Base-by-base conservation (phyloP, 1,140 invertebrate genomes). In the Drosophila santomea region DNA sequence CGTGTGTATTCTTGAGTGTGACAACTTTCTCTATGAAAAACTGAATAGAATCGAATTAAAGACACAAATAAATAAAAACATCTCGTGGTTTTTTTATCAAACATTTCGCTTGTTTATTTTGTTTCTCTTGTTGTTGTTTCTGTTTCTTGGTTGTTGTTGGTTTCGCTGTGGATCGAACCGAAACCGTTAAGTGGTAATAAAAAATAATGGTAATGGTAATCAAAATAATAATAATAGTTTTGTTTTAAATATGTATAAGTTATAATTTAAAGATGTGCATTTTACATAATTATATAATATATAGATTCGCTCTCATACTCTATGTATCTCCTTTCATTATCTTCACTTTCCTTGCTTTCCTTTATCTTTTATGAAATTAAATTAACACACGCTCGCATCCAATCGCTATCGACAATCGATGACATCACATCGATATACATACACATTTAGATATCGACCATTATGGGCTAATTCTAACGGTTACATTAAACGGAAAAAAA, bases 61-160 rank as follows among this genome's bases (percentile, higher is more conserved):
- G 35, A 39, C 48, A 25, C 11, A 56, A 64, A 59, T 43, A 68
- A 60, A 48, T 41, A 4, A 74, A 74, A 61, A 51, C 36, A 36
- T 48, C 28, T 54, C 28, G n/a, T 47, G 39, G 14, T 6, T 80
- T 60, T 79, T 74, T 78, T 78, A 45, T 71, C 59, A 74, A 81
- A 83, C 62, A 83, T 82, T 83, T 78, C 45, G 59, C 51, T 73
- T 81, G 59, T 83, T 82, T 83, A 82, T 82, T 82, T 82, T 78
- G 67, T 68, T 71, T 68, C 41, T 71, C 63, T 68, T 55, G 54
- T 77, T 81, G 44, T 74, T 68, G 55, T 58, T 64, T 44, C 55
- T 62, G 58, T 60, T 72, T 51, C 28, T 35, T 51, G 28, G 41
- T 45, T 58, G 55, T 67, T 75, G 54, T 63, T 68, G 52, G 64